A percentile compares a stretch with the other conserved stretches of the same genome.
Evolutionary conservation across 2,888 invertebrate species (phyloP).

Genomic region (Pollenia amentaria): DNA sequence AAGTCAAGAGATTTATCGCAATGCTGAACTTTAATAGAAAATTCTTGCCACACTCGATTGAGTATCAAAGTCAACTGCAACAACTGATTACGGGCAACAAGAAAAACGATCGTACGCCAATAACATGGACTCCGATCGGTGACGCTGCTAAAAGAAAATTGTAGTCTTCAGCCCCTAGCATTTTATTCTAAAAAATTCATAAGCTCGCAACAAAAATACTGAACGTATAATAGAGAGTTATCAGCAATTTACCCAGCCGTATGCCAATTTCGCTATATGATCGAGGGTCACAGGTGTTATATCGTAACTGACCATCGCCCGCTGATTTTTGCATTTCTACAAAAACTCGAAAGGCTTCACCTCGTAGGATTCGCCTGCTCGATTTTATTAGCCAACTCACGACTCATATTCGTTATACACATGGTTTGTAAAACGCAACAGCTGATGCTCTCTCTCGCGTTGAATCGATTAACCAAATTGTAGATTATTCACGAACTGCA

Average conservation of each 20-base stretch:
- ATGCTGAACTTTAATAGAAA: too few relatives aligned
- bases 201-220: not conserved
- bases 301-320: not conserved
- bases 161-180: not conserved
- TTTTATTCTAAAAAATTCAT: conserved; percentile 7
- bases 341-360: too few relatives aligned
- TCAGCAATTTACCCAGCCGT: not conserved
- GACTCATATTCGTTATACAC: too few relatives aligned
- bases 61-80: conserved; percentile 40
- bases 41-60: too few relatives aligned
- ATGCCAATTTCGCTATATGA: not conserved
- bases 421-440: too few relatives aligned
- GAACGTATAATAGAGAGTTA: not conserved
- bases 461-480: too few relatives aligned
- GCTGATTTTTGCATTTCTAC: too few relatives aligned
- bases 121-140: conserved; percentile 56
- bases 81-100: conserved; percentile 55
- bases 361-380: too few relatives aligned
- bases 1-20: conserved; percentile 75
- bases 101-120: conserved; percentile 68
- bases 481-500: too few relatives aligned
- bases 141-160: conserved; percentile 26
- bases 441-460: too few relatives aligned
- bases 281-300: not conserved
- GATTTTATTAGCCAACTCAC: too few relatives aligned